phyloP scores from a whole-genome alignment of 2,113 vertebrate genomes.

The Scatophagus argus region DNA sequence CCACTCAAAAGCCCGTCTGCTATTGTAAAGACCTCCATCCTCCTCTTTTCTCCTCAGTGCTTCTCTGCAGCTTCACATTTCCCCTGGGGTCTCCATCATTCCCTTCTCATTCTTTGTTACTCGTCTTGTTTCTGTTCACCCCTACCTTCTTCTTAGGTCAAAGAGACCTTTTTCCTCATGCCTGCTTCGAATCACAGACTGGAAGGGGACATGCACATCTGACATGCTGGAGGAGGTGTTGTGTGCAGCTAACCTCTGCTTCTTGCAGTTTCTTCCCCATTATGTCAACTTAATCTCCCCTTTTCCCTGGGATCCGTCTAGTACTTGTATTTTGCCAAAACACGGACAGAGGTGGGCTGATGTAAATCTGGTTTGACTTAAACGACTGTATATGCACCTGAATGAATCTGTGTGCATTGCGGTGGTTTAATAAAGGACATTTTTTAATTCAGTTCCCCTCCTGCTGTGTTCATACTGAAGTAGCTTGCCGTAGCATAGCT shows the following conservation, averaged over 20 bases:
- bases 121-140: neutral
- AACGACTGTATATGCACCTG: slow-evolving; percentile 38
- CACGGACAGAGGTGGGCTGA: slow-evolving; percentile 27
- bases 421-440: slow-evolving; percentile 57
- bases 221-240: neutral
- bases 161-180: neutral
- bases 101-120: neutral
- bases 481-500: slow-evolving; percentile 60
- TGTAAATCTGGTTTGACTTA: slow-evolving; percentile 38
- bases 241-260: neutral
- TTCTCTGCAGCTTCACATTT: slow-evolving; percentile 12
- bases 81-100: neutral
- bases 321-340: slow-evolving; percentile 22
- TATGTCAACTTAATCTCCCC: slow-evolving; percentile 6
- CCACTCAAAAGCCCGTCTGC: slow-evolving; percentile 32
- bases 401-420: slow-evolving; percentile 45
- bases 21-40: slow-evolving; percentile 22
- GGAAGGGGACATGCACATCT: neutral
- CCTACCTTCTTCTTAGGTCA: neutral
- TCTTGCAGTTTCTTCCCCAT: neutral
- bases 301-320: neutral
- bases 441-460: slow-evolving; percentile 44
- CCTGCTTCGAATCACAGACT: slow-evolving; percentile 9
- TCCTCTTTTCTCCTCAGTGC: slow-evolving; percentile 28
- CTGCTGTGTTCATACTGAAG: slow-evolving; percentile 48